These are phyloP conservation scores for Xenus cinereus DNA, from an alignment of 2,113 vertebrate species.

Conservation along the genomic window DNA sequence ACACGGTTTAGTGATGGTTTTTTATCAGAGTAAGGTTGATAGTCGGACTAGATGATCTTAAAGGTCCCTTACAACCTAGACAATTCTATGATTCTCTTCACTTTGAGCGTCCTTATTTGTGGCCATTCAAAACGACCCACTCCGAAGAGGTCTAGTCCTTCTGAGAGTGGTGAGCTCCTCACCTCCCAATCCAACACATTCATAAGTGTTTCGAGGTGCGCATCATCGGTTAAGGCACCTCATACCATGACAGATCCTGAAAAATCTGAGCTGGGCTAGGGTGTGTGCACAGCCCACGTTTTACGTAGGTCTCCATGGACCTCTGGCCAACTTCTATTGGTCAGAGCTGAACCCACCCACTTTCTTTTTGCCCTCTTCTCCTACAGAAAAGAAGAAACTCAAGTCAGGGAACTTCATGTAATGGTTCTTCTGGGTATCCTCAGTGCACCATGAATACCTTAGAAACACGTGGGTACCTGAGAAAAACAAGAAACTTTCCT, in stretches of 20 bases:
- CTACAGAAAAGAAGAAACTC: no score
- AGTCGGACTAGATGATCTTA: no score
- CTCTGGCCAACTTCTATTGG: neutral
- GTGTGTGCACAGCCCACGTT: neutral
- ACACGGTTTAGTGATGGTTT: no score
- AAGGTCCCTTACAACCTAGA: no score
- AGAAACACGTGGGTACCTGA: neutral
- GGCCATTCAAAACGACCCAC: neutral
- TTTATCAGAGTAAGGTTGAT: no score
- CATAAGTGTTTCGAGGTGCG: neutral
- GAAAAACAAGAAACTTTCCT: neutral
- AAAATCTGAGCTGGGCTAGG: neutral
- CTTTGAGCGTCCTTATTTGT: neutral
- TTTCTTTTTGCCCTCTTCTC: no score
- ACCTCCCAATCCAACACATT: neutral
- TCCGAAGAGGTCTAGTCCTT: neutral
- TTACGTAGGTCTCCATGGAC: neutral
- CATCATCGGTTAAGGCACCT: neutral
- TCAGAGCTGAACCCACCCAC: neutral
- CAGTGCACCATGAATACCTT: neutral
- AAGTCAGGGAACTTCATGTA: neutral
- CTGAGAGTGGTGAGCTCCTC: neutral
- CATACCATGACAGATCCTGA: rapidly evolving
- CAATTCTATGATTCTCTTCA: neutral
- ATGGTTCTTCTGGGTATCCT: neutral